These are phyloP conservation scores for Parauchenoglanis ngamensis DNA, from an alignment of 2,797 vertebrate species.

Conservation along the genomic window DNA sequence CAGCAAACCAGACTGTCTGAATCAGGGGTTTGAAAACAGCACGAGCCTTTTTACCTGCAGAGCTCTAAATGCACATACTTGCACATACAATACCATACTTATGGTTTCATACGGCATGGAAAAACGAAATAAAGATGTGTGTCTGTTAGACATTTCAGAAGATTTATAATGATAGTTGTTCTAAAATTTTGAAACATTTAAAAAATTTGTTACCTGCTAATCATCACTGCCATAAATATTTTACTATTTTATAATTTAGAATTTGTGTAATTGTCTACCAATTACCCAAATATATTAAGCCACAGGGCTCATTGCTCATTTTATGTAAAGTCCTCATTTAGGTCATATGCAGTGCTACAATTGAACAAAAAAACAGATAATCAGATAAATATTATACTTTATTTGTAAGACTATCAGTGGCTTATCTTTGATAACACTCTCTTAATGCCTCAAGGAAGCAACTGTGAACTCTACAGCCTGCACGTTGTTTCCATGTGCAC, in stretches of 20 bases:
- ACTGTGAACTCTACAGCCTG: not conserved
- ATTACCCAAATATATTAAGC: not conserved
- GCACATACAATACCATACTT: too few relatives aligned
- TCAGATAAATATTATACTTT: not conserved
- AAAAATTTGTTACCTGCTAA: not conserved
- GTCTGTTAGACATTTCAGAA: too few relatives aligned
- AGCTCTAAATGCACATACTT: not conserved
- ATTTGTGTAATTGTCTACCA: not conserved
- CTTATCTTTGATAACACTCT: not conserved
- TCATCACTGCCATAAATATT: not conserved
- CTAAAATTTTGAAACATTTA: not conserved
- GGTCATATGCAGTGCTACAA: not conserved
- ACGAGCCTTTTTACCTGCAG: not conserved
- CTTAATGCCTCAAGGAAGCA: not conserved
- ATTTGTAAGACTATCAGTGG: not conserved
- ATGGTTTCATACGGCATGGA: not conserved
- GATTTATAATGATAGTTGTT: not conserved
- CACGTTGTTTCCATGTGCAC: not conserved
- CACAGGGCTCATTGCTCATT: not conserved
- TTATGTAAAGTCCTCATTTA: too few relatives aligned
- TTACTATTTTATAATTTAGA: not conserved
- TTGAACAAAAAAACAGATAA: not conserved
- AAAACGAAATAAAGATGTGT: not conserved
- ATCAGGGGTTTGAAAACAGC: not conserved
- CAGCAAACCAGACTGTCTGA: not conserved